These are phyloP conservation scores for Mesocentrotus franciscanus DNA, from an alignment of 53 echinoderm and acorn worm genomes.

Conservation along the genomic window DNA sequence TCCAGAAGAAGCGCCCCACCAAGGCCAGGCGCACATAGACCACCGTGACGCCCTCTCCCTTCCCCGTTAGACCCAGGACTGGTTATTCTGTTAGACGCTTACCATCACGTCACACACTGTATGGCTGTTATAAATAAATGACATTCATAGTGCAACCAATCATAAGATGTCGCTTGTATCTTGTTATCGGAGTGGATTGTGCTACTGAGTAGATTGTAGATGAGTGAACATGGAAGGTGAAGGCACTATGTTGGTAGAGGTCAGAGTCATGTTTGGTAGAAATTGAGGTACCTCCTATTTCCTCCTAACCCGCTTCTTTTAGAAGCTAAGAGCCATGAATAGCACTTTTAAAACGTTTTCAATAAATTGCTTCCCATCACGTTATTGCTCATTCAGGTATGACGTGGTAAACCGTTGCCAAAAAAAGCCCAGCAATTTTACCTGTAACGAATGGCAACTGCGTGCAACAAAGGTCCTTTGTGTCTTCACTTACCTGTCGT, in stretches of 20 bases:
- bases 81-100: neutral
- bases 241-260: neutral
- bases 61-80: slow-evolving; percentile 31
- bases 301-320: no score
- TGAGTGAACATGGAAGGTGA: neutral
- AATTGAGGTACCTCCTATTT: neutral
- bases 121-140: slow-evolving; percentile 51
- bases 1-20: slow-evolving; percentile 88
- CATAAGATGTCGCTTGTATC: neutral
- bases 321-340: no score
- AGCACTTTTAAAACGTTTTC: no score
- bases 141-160: slow-evolving; percentile 53
- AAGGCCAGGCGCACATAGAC: slow-evolving; percentile 77
- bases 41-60: neutral
- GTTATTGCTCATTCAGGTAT: no score
- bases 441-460: no score
- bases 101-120: slow-evolving; percentile 45
- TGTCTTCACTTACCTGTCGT: no score
- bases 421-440: no score
- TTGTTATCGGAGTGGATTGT: neutral
- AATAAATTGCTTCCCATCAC: no score
- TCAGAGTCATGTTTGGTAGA: neutral
- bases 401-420: no score
- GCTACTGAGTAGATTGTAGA: no score
- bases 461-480: no score